Base-by-base conservation (phyloP, 1,140 invertebrate genomes). In the Anastrepha ludens region DNA sequence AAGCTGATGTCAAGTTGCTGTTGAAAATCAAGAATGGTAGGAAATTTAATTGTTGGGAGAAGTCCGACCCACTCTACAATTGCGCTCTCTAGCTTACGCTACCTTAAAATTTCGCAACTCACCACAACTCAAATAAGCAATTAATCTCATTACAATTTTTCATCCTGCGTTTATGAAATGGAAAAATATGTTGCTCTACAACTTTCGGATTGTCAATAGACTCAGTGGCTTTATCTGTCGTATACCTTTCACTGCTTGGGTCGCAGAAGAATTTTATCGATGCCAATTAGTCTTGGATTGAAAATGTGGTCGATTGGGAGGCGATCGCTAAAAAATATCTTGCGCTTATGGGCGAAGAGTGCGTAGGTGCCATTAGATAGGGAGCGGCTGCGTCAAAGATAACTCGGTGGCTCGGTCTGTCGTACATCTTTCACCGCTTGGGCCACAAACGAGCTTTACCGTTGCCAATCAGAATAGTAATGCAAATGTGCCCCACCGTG, bases 301-400 rank as follows among this genome's bases (percentile, higher is more conserved):
- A 98, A 92, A 98, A 97, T 90, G 97, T 98, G 0, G 96, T 97
- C 5, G 97, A 98, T 92, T 98, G 98, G 98, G 96, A 97, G 89
- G 94, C 96, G 1, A 98, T 98, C 47, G 96, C 97, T 9, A 97
- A 97, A 93, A 98, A 98, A 90, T 98, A 98, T 91, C 94, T 97
- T n/a, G 96, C 96, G 0, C 94, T 98, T 2, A 90, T 93, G 3
- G 93, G 92, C 85, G 91, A 92, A 86, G 93, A 93, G 88, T 92
- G 93, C 81, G 90, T 90, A 1, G 90, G 91, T 15, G 93, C 93
- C 2, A 86, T 93, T 2, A 93, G 86, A 92, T 90, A 20, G 92
- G 93, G 87, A 92, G 90, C 29, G 91, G 90, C 39, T 92, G 90
- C 39, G 89, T 90, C 85, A 91, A 93, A 85, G 92, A 89, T 50